Evolutionary conservation across 2,888 invertebrate genomes (phyloP).

Genomic region (Cantharis flavilabris): DNA sequence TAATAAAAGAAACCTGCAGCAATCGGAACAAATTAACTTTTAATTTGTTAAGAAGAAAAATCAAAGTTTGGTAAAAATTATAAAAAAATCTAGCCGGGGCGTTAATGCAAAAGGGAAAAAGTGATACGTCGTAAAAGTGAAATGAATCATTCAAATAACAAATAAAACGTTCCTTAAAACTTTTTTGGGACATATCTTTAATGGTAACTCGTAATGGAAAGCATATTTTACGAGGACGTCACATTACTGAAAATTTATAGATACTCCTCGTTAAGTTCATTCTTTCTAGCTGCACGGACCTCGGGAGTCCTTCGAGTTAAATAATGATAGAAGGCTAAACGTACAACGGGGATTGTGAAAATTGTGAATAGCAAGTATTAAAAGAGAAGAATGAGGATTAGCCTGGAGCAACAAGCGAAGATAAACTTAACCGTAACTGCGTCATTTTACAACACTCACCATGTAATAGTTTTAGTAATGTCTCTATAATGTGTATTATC

Average conservation of each 20-base stretch:
- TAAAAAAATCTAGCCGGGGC: background rate
- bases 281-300: conserved; percentile 31
- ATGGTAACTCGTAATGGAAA: conserved; percentile 53
- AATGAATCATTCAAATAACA: conserved; percentile 52
- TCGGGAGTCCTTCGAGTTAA: conserved; percentile 14
- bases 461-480: conserved; percentile 33
- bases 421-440: conserved; percentile 38
- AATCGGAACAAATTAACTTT: no score
- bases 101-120: conserved; percentile 16
- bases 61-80: background rate
- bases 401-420: conserved; percentile 42
- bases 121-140: conserved; percentile 34
- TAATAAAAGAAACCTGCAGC: no score
- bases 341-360: conserved; percentile 22
- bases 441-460: conserved; percentile 34
- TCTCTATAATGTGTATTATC: conserved; percentile 33
- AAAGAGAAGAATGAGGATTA: conserved; percentile 43
- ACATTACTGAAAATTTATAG: conserved; percentile 37
- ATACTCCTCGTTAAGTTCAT: conserved; percentile 39
- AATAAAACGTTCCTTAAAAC: conserved; percentile 52
- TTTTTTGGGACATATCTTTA: conserved; percentile 54
- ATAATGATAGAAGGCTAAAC: conserved; percentile 24
- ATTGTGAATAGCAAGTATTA: conserved; percentile 33
- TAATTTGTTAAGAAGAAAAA: background rate
- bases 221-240: conserved; percentile 54